Conservation (phyloP, 2,113 vertebrate genomes). For the Candoia aspera region DNA sequence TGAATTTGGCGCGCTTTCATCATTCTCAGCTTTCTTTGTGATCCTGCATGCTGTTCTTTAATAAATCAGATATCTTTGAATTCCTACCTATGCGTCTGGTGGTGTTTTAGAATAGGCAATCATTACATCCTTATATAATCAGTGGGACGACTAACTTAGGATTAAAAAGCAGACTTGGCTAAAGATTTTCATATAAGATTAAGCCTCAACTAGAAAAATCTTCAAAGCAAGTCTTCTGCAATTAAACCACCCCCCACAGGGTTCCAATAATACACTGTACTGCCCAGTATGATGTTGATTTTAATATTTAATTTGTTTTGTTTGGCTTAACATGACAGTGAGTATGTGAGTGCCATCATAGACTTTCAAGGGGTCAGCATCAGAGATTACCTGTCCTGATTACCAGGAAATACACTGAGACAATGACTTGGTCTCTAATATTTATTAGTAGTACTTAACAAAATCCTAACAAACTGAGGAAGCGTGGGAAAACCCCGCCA, state of each 20-base stretch:
- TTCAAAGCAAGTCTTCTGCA: conserved; percentile 29
- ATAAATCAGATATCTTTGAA: no score
- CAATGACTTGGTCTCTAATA: no score
- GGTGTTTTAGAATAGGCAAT: no score
- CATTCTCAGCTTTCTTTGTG: no score
- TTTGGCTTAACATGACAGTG: background rate
- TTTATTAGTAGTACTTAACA: no score
- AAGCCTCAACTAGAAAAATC: conserved; percentile 46
- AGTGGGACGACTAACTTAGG: conserved; percentile 67
- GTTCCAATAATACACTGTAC: conserved; percentile 6
- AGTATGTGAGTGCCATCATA: background rate
- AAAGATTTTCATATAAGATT: conserved; percentile 61
- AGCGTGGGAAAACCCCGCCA: no score
- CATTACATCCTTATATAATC: conserved; percentile 78
- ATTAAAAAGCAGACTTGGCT: conserved; percentile 69
- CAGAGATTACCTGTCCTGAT: background rate
- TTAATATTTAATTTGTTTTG: background rate
- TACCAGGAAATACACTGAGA: no score
- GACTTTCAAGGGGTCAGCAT: background rate
- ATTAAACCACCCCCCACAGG: background rate
- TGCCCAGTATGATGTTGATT: background rate
- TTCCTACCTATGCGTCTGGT: no score
- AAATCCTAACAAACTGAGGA: no score
- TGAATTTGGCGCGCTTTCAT: no score
- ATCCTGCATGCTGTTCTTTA: no score